These are phyloP conservation scores for Lagocephalus sceleratus DNA, from an alignment of 2,797 vertebrate species.

Conservation along the genomic window DNA sequence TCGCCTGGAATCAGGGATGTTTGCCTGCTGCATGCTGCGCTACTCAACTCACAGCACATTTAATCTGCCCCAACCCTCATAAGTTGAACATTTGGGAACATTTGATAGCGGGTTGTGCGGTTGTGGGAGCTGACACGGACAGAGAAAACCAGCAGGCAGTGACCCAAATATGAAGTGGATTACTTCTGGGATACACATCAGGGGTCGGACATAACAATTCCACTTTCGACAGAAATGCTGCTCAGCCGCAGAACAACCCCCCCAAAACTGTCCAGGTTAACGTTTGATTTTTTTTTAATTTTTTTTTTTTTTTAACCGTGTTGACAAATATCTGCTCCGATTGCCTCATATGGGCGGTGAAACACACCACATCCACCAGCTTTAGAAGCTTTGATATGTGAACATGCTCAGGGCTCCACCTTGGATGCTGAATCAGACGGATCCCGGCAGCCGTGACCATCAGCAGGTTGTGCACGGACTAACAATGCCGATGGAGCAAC, in stretches of 20 bases:
- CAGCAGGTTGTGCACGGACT: too few species aligned
- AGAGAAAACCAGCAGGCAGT: conserved; percentile 20
- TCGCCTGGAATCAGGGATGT: conserved; percentile 49
- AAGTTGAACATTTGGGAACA: conserved; percentile 9
- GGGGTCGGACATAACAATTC: conserved; percentile 11
- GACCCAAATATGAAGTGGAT: conserved; percentile 15
- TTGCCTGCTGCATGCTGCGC: conserved; percentile 32
- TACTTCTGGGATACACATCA: conserved; percentile 27
- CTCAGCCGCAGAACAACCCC: background rate
- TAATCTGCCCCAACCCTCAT: conserved; percentile 8
- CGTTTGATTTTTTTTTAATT: background rate
- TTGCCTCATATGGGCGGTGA: conserved; percentile 1
- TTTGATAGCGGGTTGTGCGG: conserved; percentile 22
- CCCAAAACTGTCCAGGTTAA: background rate
- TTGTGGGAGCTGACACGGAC: conserved; percentile 18
- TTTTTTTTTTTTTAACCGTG: too few species aligned
- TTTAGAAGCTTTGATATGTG: conserved; percentile 7
- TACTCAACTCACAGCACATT: conserved; percentile 20
- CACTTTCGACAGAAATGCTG: conserved; percentile 1
- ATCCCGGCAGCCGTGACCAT: conserved; percentile 8
- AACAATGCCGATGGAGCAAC: background rate
- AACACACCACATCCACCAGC: conserved; percentile 2
- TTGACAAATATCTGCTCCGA: too few species aligned
- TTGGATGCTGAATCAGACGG: conserved; percentile 7
- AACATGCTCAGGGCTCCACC: conserved; percentile 3